These are phyloP conservation scores for Lasioglossum marginatum DNA, from an alignment of 2,888 invertebrate species.

Conservation along the genomic window DNA sequence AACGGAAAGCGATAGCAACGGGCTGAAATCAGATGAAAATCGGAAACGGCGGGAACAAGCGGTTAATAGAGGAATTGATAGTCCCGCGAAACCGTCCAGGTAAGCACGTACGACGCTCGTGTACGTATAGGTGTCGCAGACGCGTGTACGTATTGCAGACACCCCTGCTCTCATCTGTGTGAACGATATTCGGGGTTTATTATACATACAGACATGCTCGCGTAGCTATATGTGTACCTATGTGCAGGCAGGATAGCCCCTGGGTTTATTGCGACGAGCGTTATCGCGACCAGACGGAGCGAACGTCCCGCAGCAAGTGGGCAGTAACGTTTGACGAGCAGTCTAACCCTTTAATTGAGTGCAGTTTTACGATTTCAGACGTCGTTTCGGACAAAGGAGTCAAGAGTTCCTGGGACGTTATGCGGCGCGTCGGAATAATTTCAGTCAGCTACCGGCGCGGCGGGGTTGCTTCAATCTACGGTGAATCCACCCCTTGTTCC, in stretches of 20 bases:
- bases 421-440: slow-evolving; percentile 58
- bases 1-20: not conserved
- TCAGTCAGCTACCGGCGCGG: slow-evolving; percentile 15
- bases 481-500: not conserved
- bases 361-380: slow-evolving; percentile 75
- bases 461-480: slow-evolving; percentile 47
- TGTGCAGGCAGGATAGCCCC: slow-evolving; percentile 25
- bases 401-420: slow-evolving; percentile 56
- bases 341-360: slow-evolving; percentile 75
- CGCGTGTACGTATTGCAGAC: not conserved
- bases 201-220: slow-evolving; percentile 9
- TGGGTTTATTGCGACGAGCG: slow-evolving; percentile 65
- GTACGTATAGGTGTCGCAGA: not conserved
- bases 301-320: slow-evolving; percentile 71
- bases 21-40: not conserved
- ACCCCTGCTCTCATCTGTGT: not conserved
- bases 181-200: slow-evolving; percentile 44
- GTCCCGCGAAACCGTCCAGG: not conserved
- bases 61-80: slow-evolving; percentile 28
- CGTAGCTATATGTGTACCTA: slow-evolving; percentile 1
- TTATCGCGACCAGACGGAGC: slow-evolving; percentile 71
- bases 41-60: not conserved
- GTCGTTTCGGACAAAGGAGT: slow-evolving; percentile 67
- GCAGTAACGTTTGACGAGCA: slow-evolving; percentile 76
- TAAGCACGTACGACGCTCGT: not conserved